Evolutionary conservation across 2,888 invertebrate species (phyloP).

Genomic region (Drosophila acutilabella): DNA sequence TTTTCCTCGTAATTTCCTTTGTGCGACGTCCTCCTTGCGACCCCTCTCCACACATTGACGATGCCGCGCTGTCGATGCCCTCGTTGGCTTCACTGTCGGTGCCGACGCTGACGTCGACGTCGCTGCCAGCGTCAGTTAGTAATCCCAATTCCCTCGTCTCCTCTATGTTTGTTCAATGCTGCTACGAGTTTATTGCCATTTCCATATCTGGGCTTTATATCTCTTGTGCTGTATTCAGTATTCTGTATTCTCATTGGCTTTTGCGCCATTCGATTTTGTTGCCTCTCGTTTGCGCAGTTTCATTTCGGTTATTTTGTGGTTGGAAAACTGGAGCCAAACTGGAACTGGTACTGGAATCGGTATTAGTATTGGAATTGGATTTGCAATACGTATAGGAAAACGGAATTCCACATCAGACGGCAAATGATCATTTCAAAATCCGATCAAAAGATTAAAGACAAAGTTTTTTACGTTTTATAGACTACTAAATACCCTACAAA

Average conservation of each 20-base stretch:
- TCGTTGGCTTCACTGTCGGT: conserved; percentile 36
- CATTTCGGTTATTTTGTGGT: conserved; percentile 26
- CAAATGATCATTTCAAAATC: conserved; percentile 37
- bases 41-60: not conserved
- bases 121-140: conserved; percentile 53
- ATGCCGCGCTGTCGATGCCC: conserved; percentile 45
- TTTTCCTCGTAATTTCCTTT: conserved; percentile 80
- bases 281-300: conserved; percentile 21
- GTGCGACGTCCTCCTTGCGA: conserved; percentile 28
- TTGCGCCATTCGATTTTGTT: conserved; percentile 47
- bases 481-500: not conserved
- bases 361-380: conserved; percentile 2
- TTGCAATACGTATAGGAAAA: conserved; percentile 20
- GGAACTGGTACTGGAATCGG: not conserved
- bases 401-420: conserved; percentile 20
- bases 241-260: conserved; percentile 37
- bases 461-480: not conserved
- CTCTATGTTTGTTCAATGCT: conserved; percentile 58
- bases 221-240: conserved; percentile 57
- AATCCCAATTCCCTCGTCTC: conserved; percentile 72
- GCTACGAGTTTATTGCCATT: conserved; percentile 76
- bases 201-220: conserved; percentile 79
- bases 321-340: conserved; percentile 47
- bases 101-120: conserved; percentile 24
- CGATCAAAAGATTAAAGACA: conserved; percentile 45